Conservation (phyloP, 30 jellyfish, hydroid and myxozoan species). For the Mastigias papua region DNA sequence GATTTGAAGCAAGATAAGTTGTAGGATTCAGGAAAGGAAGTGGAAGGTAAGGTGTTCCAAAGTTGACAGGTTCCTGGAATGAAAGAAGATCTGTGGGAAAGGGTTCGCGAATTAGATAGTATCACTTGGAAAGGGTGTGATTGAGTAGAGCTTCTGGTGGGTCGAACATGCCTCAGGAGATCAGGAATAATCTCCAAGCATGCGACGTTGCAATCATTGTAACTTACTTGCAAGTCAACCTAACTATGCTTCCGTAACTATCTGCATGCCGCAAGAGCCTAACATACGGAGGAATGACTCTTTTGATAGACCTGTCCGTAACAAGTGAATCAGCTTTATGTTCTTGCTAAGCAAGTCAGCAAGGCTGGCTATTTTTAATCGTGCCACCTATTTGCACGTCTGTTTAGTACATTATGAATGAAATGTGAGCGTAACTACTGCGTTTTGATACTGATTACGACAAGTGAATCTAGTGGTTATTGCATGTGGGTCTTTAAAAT, state of each 20-base stretch:
- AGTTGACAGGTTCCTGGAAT: too few relatives aligned
- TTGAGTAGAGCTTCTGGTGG: too few relatives aligned
- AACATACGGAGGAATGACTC: not conserved
- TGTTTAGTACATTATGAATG: constrained; percentile 6
- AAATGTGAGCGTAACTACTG: not conserved
- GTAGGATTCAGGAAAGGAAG: too few relatives aligned
- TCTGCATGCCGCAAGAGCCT: not conserved
- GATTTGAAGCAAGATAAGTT: too few relatives aligned
- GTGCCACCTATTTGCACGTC: not conserved
- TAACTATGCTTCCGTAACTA: not conserved
- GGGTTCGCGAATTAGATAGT: too few relatives aligned
- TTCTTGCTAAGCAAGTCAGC: not conserved
- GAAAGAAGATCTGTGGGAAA: too few relatives aligned
- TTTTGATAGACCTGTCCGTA: not conserved
- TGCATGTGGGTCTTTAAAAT: constrained; percentile 52
- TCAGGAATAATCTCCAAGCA: too few relatives aligned
- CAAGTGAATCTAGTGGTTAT: constrained; percentile 19
- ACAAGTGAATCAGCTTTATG: not conserved
- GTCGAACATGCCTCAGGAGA: too few relatives aligned
- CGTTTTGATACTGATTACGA: constrained; percentile 11
- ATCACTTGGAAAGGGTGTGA: too few relatives aligned
- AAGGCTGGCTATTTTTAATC: not conserved
- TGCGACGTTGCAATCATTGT: too few relatives aligned
- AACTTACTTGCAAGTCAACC: not conserved
- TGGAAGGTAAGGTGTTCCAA: too few relatives aligned